phyloP scores from a whole-genome alignment of 2,797 vertebrate species.

The Crocodylus rhombifer region DNA sequence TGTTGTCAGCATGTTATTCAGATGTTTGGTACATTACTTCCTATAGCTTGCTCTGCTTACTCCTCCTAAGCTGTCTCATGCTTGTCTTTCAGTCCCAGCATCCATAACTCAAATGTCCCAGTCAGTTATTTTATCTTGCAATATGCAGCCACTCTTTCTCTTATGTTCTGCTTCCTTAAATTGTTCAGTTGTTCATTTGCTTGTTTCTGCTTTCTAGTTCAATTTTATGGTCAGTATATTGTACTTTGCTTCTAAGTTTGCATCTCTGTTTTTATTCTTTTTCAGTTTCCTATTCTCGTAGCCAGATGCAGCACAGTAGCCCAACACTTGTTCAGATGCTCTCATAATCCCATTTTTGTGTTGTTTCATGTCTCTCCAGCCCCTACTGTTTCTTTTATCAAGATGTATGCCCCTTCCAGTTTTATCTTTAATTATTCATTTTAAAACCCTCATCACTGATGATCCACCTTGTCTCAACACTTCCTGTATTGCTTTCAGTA shows the following conservation, averaged over 20 bases:
- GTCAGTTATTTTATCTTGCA: not conserved
- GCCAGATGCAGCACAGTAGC: rapidly evolving
- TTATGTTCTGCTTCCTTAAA: too few relatives aligned
- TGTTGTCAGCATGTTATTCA: not conserved
- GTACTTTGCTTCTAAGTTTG: not conserved
- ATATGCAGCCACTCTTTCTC: not conserved
- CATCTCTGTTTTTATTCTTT: not conserved
- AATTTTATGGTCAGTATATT: not conserved
- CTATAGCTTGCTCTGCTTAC: not conserved
- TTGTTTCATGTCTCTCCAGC: not conserved
- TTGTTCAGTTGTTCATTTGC: too few relatives aligned
- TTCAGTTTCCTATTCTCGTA: not conserved
- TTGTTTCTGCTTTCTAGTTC: too few relatives aligned
- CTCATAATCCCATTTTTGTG: not conserved
- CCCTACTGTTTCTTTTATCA: not conserved
- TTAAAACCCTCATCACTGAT: too few relatives aligned
- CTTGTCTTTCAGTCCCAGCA: not conserved
- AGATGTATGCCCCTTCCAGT: not conserved
- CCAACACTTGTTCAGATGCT: not conserved
- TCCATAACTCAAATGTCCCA: not conserved
- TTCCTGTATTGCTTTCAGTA: too few relatives aligned
- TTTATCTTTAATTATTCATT: too few relatives aligned
- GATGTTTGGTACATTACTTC: not conserved
- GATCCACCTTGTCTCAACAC: too few relatives aligned
- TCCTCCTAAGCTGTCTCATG: not conserved